Conservation (phyloP, 2,888 invertebrate genomes). For the Drosophila cyrtoloma region DNA sequence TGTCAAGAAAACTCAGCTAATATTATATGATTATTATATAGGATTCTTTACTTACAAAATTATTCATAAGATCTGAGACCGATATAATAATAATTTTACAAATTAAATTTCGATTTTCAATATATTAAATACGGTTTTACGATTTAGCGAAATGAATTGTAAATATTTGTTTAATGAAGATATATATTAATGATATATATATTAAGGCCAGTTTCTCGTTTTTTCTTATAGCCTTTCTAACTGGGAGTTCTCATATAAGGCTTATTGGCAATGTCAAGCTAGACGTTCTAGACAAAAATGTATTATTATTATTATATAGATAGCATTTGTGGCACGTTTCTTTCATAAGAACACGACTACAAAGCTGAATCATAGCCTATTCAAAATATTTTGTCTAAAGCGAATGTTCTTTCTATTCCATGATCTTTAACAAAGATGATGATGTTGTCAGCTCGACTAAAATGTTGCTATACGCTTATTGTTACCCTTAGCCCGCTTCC, state of each 20-base stretch:
- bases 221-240: not conserved
- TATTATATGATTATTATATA: not conserved
- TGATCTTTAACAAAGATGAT: not conserved
- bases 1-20: not conserved
- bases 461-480: not conserved
- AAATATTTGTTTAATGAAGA: rapidly evolving
- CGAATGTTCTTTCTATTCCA: not conserved
- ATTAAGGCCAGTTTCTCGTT: rapidly evolving
- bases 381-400: not conserved
- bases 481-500: not conserved
- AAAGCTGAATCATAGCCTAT: not conserved
- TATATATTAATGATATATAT: not conserved
- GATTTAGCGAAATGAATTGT: not conserved
- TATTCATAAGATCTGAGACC: too few species aligned
- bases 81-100: not conserved
- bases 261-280: too few species aligned
- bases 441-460: not conserved
- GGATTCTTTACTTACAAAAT: not conserved
- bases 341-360: not conserved
- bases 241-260: not conserved
- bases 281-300: not conserved
- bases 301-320: not conserved
- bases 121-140: not conserved
- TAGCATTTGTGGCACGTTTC: not conserved
- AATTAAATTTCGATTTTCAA: not conserved